Base-by-base conservation (phyloP, 2,888 invertebrate species). In the Aporophyla lueneburgensis region DNA sequence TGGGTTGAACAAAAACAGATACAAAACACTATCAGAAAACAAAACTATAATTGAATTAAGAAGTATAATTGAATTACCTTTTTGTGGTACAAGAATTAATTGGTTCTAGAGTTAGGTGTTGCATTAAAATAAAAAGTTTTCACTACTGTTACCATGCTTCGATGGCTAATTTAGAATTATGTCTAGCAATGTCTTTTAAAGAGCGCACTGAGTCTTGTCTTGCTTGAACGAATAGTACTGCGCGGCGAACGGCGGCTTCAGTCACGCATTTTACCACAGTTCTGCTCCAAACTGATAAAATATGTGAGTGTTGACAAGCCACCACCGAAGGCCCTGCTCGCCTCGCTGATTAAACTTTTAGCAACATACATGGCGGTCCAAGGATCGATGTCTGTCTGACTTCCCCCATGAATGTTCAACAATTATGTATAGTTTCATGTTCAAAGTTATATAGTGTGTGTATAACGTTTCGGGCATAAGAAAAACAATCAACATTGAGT, bases 11-110 rank as follows among this genome's bases (percentile, higher is more conserved):
- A 92, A 92, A 93, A 93, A 92, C 90, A 87, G 88, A 89, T 90
- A 88, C 87, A 87, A 78, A 86, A 80, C 74, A 80, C 80, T 74
- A 74, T 79, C 65, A 56, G 79, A 74, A 79, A 78, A 86, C 80
- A 51, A 85, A 92, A 92, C 92, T 92, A 89, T 92, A 92, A 93
- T 93, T 92, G 90, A 93, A 92, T 92, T 89, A 89, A 77, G 70
- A 69, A 81, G 61, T 76, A 54, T 82, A 85, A 83, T 85, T 81
- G 78, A 81, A 78, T 76, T 74, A 82, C 84, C 87, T 86, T 91
- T 88, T 88, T 88, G 85, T 82, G 63, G 70, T 27, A 49, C 40
- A 43, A 62, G 53, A 78, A 84, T 77, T 84, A 84, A 77, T 84
- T 84, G 80, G 24, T 67, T 80, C 58, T 61, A 43, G 61, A 71